Conservation (phyloP, 2,113 vertebrate genomes). For the Rhea americana region DNA sequence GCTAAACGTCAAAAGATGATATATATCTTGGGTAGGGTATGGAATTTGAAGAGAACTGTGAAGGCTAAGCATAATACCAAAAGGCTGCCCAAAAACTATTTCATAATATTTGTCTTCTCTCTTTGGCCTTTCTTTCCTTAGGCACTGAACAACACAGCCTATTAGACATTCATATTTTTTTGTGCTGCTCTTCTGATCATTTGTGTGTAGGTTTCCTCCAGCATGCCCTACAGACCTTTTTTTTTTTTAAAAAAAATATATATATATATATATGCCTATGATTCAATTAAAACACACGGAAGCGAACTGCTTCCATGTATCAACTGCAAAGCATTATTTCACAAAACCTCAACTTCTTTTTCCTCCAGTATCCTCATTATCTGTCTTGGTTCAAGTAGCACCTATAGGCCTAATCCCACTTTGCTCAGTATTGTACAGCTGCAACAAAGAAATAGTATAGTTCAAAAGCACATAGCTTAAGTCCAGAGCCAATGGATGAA, state of each 20-base stretch:
- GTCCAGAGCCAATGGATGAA: background rate
- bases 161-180: background rate
- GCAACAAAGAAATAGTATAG: background rate
- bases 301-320: background rate
- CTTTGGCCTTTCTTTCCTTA: background rate
- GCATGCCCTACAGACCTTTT: background rate
- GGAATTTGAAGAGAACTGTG: constrained; percentile 3
- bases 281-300: background rate
- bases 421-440: background rate
- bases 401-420: background rate
- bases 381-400: background rate
- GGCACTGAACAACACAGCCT: background rate
- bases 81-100: background rate
- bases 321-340: background rate
- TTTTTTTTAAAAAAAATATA: background rate
- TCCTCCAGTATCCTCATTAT: background rate
- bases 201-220: background rate
- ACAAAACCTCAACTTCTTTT: background rate
- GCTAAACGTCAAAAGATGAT: constrained; percentile 24
- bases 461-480: background rate
- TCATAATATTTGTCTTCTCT: background rate
- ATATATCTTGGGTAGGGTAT: background rate
- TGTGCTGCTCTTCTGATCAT: background rate
- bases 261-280: background rate
- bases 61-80: background rate